Evolutionary conservation across 2,797 vertebrate species (phyloP).

Genomic region (Enteromius mattozi): DNA sequence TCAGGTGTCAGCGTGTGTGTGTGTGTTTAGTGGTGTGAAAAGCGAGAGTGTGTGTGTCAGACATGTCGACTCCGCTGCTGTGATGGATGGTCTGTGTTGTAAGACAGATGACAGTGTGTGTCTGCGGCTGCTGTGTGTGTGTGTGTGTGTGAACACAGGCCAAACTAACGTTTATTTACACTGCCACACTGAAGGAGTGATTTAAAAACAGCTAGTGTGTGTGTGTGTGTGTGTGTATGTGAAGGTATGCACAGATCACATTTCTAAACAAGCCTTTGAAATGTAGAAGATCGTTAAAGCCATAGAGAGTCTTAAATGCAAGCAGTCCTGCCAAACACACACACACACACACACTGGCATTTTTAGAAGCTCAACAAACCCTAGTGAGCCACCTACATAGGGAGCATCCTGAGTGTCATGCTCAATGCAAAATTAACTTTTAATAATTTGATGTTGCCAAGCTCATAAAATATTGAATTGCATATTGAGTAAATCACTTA

Average conservation of each 20-base stretch:
- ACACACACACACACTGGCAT: constrained; percentile 15
- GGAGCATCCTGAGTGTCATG: constrained; percentile 10
- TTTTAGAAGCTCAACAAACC: constrained; percentile 6
- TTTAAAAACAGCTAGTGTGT: constrained; percentile 74
- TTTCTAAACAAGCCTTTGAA: constrained; percentile 82
- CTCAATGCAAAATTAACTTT: background rate
- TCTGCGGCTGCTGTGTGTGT: constrained; percentile 74
- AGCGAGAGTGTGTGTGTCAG: constrained; percentile 81
- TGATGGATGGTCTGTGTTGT: constrained; percentile 84
- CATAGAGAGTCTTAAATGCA: constrained; percentile 62
- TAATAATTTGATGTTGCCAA: background rate
- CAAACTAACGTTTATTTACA: constrained; percentile 83
- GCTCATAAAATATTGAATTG: background rate
- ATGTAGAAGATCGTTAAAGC: constrained; percentile 66
- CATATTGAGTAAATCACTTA: background rate
- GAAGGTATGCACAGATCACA: constrained; percentile 67
- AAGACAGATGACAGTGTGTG: constrained; percentile 81
- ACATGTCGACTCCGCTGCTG: constrained; percentile 80
- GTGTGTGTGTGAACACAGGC: constrained; percentile 79
- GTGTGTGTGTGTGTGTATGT: constrained; percentile 35
- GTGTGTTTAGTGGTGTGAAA: constrained; percentile 68
- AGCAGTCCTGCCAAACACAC: constrained; percentile 58
- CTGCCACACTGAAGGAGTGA: constrained; percentile 74
- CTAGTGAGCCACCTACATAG: background rate
- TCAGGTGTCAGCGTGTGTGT: constrained; percentile 41